phyloP scores from a whole-genome alignment of 1,140 invertebrate genomes.

The Sarcophaga bullata region DNA sequence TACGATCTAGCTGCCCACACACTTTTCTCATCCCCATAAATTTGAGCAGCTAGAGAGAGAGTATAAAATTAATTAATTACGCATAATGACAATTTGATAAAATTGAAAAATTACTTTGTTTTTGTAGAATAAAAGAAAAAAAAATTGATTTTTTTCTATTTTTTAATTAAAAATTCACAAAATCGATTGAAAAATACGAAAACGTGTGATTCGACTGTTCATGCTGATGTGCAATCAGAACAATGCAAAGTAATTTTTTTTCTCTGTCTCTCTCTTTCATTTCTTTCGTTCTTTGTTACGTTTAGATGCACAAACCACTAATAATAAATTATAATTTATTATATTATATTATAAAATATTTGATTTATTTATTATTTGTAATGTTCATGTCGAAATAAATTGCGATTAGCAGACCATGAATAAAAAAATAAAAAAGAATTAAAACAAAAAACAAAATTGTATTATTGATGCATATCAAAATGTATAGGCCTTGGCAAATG shows the following conservation, averaged over 20 bases:
- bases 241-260: slow-evolving; percentile 12
- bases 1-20: too few relatives aligned
- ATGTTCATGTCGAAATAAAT: slow-evolving; percentile 15
- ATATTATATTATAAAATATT: slow-evolving; percentile 15
- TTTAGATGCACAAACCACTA: slow-evolving; percentile 1
- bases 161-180: slow-evolving; percentile 45
- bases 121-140: not conserved
- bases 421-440: not conserved
- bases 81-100: slow-evolving; percentile 47
- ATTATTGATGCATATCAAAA: not conserved
- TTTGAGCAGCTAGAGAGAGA: not conserved
- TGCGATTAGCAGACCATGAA: slow-evolving; percentile 23
- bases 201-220: not conserved
- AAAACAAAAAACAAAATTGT: not conserved
- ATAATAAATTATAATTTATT: slow-evolving; percentile 26
- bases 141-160: slow-evolving; percentile 41
- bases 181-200: slow-evolving; percentile 18
- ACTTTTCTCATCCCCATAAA: too few relatives aligned
- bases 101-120: slow-evolving; percentile 47
- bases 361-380: slow-evolving; percentile 11
- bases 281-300: not conserved
- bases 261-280: not conserved
- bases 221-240: not conserved
- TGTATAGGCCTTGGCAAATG: not conserved
- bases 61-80: slow-evolving; percentile 45